A percentile compares a stretch with the other conserved stretches of the same genome.
Conservation (phyloP, 2,888 invertebrate genomes). For the Steinernema hermaphroditum region DNA sequence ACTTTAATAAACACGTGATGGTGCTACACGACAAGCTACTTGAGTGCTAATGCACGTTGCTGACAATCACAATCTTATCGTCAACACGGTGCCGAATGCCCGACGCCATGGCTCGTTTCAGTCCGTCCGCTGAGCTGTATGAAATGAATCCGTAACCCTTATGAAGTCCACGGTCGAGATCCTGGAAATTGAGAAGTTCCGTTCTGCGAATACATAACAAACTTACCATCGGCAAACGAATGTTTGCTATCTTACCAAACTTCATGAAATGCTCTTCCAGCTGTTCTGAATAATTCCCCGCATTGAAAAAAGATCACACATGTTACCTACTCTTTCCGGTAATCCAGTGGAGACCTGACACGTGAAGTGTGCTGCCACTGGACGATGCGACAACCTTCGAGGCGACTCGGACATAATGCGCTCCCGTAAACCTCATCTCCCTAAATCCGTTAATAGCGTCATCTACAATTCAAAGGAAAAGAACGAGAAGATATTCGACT, state of each 20-base stretch:
- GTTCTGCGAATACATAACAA: not conserved
- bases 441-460: not conserved
- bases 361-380: constrained; percentile 25
- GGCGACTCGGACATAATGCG: not conserved
- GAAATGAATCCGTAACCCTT: constrained; percentile 35
- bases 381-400: not conserved
- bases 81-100: not conserved
- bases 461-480: not conserved
- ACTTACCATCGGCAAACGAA: constrained; percentile 34
- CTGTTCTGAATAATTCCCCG: constrained; percentile 38
- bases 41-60: not conserved
- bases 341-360: constrained; percentile 35
- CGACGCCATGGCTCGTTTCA: not conserved
- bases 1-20: not conserved
- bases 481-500: not conserved
- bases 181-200: constrained; percentile 5
- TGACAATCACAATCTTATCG: not conserved
- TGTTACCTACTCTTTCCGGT: constrained; percentile 35
- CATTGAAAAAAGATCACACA: too few relatives aligned
- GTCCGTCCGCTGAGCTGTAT: not conserved
- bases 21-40: too few relatives aligned
- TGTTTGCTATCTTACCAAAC: constrained; percentile 32
- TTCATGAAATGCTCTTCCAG: constrained; percentile 35
- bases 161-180: constrained; percentile 30
- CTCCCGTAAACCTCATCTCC: not conserved